phyloP scores from a whole-genome alignment of 2,888 invertebrate genomes.

The Drosophila antonietae region DNA sequence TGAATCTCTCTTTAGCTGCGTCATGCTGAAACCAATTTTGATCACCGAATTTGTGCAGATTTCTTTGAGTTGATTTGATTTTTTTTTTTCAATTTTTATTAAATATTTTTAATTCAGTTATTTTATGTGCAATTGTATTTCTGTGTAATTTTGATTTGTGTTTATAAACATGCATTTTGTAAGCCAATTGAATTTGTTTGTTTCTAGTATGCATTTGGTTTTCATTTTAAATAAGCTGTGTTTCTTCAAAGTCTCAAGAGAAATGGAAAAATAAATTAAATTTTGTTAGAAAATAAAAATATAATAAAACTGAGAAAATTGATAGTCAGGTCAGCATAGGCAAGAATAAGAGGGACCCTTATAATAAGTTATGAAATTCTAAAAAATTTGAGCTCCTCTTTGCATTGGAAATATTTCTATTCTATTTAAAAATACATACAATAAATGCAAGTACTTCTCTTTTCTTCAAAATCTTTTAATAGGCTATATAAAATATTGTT shows the following conservation, averaged over 20 bases:
- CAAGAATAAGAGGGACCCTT: too few relatives aligned
- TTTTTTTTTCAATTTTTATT: too few relatives aligned
- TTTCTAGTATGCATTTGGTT: background rate
- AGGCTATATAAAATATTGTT: too few relatives aligned
- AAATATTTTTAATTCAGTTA: slow-evolving; percentile 16
- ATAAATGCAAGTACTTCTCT: too few relatives aligned
- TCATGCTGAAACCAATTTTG: slow-evolving; percentile 31
- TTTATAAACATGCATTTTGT: slow-evolving; percentile 31
- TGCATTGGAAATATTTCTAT: too few relatives aligned
- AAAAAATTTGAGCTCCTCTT: too few relatives aligned
- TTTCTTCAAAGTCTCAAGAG: background rate
- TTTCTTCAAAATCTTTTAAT: too few relatives aligned
- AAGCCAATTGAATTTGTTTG: background rate
- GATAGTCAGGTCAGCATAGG: too few relatives aligned
- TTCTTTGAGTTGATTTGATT: slow-evolving; percentile 2
- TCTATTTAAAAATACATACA: too few relatives aligned
- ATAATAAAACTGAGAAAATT: too few relatives aligned
- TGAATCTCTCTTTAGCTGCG: slow-evolving; percentile 7
- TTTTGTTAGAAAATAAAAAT: background rate
- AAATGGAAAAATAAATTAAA: background rate
- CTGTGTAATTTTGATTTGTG: slow-evolving; percentile 6
- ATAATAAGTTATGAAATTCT: too few relatives aligned
- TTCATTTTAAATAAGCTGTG: slow-evolving; percentile 13
- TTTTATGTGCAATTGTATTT: slow-evolving; percentile 7
- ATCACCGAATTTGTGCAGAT: slow-evolving; percentile 23